Evolutionary conservation across 2,797 vertebrate genomes (phyloP), one percentile per base, ranked within the genome.

Genomic region (Acanthiza pusilla): DNA sequence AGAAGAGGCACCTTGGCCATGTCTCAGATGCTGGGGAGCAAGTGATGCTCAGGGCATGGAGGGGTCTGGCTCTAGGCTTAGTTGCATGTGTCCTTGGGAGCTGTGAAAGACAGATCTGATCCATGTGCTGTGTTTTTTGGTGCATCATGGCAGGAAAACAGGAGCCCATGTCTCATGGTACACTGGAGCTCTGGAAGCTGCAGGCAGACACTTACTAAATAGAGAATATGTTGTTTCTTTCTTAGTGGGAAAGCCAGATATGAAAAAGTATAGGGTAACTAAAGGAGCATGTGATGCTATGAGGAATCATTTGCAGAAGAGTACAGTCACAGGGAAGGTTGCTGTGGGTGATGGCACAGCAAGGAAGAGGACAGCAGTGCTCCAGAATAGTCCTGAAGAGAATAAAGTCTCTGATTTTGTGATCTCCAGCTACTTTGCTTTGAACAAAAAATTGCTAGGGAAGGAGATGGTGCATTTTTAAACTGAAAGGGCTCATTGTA

Each of bases 341-440:
- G 61, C 25, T 61, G 72, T 74, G 65, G 55, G 42, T 8, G 20
- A 48, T 74, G 61, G 82, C 79, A 57, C 63, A 90, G 86, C 85
- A 81, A 75, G 76, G 73, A 80, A 63, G 58, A 45, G 42, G 42
- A 67, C 42, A 85, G 79, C 70, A 86, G 57, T 22, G 38, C 73
- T 74, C 45, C 73, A 57, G 70, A 84, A 68, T 9, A 68, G 42
- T 78, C 25, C 60, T 81, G 67, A 86, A 61, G 51, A 78, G 80
- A 90, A 94, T 65, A 48, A 81, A 92, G 47, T 54, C 66, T 84
- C 79, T 93, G 88, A 85, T 91, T 91, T 86, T 47, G 70, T 93
- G 80, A 81, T 86, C 27, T 54, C 51, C n/a, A 65, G 43, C 18
- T 66, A 70, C 13, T 94, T 72, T 18, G 30, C 42, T 75, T 71